A percentile compares a stretch with the other conserved stretches of the same genome.
phyloP scores from a whole-genome alignment of 2,797 vertebrate species.

The Hybognathus amarus region DNA sequence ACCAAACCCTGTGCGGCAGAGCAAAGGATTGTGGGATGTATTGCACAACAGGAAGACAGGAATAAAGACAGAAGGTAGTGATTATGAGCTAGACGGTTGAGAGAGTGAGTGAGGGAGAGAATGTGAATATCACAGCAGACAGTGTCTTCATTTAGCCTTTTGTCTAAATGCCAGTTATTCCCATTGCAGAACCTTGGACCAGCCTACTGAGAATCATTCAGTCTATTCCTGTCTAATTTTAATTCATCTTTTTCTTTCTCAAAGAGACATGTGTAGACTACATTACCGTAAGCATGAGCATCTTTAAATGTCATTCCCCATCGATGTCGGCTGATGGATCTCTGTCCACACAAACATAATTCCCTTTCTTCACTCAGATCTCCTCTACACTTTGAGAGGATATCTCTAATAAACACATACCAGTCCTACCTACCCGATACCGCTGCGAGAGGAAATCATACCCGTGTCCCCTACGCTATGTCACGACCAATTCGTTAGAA shows the following conservation, averaged over 20 bases:
- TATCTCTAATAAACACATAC: background rate
- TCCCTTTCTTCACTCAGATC: background rate
- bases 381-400: background rate
- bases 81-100: slow-evolving; percentile 20
- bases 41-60: slow-evolving; percentile 36
- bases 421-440: too few species aligned
- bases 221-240: slow-evolving; percentile 46
- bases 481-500: too few species aligned
- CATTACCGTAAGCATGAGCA: slow-evolving; percentile 12
- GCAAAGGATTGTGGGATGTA: slow-evolving; percentile 47
- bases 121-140: slow-evolving; percentile 41
- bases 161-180: slow-evolving; percentile 59
- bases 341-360: slow-evolving; percentile 21
- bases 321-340: slow-evolving; percentile 10
- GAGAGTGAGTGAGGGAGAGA: slow-evolving; percentile 5
- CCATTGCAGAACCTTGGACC: slow-evolving; percentile 61
- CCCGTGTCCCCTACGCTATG: too few species aligned
- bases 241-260: slow-evolving; percentile 44
- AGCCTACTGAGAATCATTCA: slow-evolving; percentile 32
- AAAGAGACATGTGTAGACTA: slow-evolving; percentile 39
- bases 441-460: too few species aligned
- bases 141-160: slow-evolving; percentile 50
- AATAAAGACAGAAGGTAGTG: slow-evolving; percentile 44
- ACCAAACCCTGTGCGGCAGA: slow-evolving; percentile 36
- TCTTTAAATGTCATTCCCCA: slow-evolving; percentile 55